Evolutionary conservation across 2,113 vertebrate species (phyloP), one percentile per base, ranked within the genome.

Genomic region (Neolamprologus tretocephalus): DNA sequence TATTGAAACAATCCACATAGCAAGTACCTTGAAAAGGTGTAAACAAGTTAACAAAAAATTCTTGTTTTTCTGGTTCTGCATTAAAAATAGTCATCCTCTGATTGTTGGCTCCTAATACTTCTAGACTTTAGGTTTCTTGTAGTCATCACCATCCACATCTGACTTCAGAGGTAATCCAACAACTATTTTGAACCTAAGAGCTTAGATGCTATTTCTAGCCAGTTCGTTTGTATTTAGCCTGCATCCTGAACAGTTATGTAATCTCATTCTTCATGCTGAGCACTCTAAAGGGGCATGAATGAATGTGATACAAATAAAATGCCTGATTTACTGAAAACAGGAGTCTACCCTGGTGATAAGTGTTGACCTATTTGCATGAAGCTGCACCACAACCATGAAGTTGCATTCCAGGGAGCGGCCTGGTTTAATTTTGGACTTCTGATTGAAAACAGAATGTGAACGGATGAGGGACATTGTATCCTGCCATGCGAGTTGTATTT

Each of bases 401-500:
- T 79, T 86, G 78, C 88, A 92, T 92, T 93, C 90, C 92, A 68
- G 73, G 81, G 91, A 92, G 84, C 86, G 85, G 93, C 85, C 92
- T n/a, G 88, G 51, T 93, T 93, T 94, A 71, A 92, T 94, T 94
- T 93, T 86, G 88, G 84, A 90, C 85, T 17, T 93, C 55, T 90
- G 93, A 93, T 94, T 90, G 88, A 81, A 88, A 94, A 40, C 92
- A 93, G 90, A 92, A 88, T 8, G 83, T 31, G 63, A 86, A 87
- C 86, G 78, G 90, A 91, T 87, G 92, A 83, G 84, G 88, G 87
- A 87, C 93, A 19, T 87, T 73, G 87, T 85, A 83, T 93, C 89
- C 94, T 87, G 82, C 91, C 92, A 94, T 94, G 92, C 88, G 37
- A 87, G 79, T 90, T 90, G 92, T 90, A 21, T 93, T 95, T 94